These are phyloP conservation scores for Brachionus angularis DNA, from an alignment of 1,140 invertebrate species.

Conservation along the genomic window DNA sequence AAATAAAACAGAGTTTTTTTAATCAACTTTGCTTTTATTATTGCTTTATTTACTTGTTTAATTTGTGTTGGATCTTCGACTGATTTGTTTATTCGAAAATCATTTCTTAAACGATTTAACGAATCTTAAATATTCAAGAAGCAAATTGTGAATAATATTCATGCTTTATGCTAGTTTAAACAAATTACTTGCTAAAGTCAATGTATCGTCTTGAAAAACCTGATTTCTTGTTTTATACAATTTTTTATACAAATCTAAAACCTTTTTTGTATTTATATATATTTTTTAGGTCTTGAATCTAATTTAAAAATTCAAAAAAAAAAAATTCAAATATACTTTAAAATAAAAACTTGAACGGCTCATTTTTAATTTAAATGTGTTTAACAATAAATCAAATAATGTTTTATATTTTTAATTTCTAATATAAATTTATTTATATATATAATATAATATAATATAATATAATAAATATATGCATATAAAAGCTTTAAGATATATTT, in stretches of 20 bases:
- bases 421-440: too few relatives aligned
- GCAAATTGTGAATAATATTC: background rate
- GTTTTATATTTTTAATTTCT: too few relatives aligned
- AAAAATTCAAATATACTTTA: background rate
- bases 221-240: slow-evolving; percentile 36
- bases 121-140: slow-evolving; percentile 14
- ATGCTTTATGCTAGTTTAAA: background rate
- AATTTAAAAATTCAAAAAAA: too few relatives aligned
- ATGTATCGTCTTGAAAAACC: slow-evolving; percentile 28
- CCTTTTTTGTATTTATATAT: too few relatives aligned
- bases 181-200: background rate
- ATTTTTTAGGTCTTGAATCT: too few relatives aligned
- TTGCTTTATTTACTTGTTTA: background rate
- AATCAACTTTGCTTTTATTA: background rate
- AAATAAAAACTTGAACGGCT: slow-evolving; percentile 22
- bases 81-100: slow-evolving; percentile 33
- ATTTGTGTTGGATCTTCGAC: slow-evolving; percentile 39
- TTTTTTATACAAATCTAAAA: slow-evolving; percentile 24
- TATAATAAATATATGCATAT: too few relatives aligned
- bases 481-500: too few relatives aligned
- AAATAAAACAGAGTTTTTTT: background rate
- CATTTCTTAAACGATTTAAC: slow-evolving; percentile 14
- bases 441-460: too few relatives aligned
- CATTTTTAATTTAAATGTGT: background rate
- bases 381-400: too few relatives aligned